A percentile compares a stretch with the other conserved stretches of the same genome.
These are phyloP conservation scores for Pholis gunnellus DNA, from an alignment of 2,113 vertebrate genomes.

Conservation along the genomic window DNA sequence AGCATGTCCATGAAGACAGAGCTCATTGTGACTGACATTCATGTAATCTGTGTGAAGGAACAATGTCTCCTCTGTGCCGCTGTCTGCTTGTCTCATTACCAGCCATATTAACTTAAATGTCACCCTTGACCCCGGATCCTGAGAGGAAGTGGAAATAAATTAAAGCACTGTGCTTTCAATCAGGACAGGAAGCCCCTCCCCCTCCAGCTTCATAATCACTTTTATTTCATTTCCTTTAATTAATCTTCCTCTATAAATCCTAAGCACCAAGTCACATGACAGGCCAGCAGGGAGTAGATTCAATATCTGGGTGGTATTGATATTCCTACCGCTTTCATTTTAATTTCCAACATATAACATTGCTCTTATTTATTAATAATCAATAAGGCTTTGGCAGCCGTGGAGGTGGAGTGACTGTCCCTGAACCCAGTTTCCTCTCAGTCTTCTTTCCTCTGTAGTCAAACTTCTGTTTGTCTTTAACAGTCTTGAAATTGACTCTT, in stretches of 20 bases:
- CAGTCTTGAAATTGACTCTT: neutral
- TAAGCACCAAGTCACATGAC: constrained; percentile 10
- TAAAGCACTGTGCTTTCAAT: constrained; percentile 42
- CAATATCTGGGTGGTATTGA: neutral
- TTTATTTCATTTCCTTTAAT: constrained; percentile 71
- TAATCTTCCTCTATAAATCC: constrained; percentile 42
- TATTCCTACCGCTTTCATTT: neutral
- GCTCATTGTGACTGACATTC: constrained; percentile 15
- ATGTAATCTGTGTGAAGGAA: constrained; percentile 15
- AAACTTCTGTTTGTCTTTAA: neutral
- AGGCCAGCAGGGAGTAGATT: constrained; percentile 1
- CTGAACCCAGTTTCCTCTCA: neutral
- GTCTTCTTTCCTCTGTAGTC: neutral
- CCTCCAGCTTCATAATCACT: constrained; percentile 40
- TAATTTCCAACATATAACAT: neutral
- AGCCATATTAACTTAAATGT: constrained; percentile 69
- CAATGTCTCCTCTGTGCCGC: constrained; percentile 51
- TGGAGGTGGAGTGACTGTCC: neutral
- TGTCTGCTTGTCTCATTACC: constrained; percentile 47
- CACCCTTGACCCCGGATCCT: constrained; percentile 48
- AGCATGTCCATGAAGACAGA: constrained; percentile 1
- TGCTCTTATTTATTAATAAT: neutral
- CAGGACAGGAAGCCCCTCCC: constrained; percentile 62
- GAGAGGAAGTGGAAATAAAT: constrained; percentile 54
- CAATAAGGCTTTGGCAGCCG: neutral